These are phyloP conservation scores for Montipora foliosa DNA, from an alignment of 64 coral and sea anemone species.

Conservation along the genomic window DNA sequence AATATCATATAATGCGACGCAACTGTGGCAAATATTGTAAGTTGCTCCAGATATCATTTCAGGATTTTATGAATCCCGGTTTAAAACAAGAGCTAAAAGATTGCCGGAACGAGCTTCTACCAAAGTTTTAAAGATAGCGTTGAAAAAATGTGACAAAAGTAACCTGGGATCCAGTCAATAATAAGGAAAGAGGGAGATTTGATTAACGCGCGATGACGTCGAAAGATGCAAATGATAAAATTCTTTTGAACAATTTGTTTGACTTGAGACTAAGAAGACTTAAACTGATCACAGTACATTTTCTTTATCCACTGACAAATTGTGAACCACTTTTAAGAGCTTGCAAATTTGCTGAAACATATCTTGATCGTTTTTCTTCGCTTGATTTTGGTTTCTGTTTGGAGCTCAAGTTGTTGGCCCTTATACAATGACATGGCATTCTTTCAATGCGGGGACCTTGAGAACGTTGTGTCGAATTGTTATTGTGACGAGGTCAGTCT, in stretches of 20 bases:
- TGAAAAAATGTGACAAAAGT: neutral
- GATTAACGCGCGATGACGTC: conserved; percentile 1
- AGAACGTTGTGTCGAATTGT: no score
- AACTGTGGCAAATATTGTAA: neutral
- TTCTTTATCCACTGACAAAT: neutral
- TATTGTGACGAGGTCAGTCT: no score
- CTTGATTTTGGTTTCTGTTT: no score
- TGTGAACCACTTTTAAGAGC: neutral
- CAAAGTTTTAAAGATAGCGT: neutral
- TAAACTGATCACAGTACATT: neutral
- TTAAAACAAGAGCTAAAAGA: no score
- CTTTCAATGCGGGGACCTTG: no score
- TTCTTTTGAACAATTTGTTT: conserved; percentile 41
- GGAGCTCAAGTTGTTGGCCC: no score
- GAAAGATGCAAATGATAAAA: conserved; percentile 28
- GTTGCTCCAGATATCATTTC: no score
- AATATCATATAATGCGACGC: neutral
- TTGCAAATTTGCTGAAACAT: no score
- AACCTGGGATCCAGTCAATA: neutral
- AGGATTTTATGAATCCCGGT: no score
- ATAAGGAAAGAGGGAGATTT: neutral
- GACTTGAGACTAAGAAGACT: neutral
- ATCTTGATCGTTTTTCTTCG: neutral
- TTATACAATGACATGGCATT: no score
- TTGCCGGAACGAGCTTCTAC: neutral